A percentile compares a stretch with the other conserved stretches of the same genome.
phyloP scores from a whole-genome alignment of 1,140 invertebrate genomes.

The Diorhabda carinulata region DNA sequence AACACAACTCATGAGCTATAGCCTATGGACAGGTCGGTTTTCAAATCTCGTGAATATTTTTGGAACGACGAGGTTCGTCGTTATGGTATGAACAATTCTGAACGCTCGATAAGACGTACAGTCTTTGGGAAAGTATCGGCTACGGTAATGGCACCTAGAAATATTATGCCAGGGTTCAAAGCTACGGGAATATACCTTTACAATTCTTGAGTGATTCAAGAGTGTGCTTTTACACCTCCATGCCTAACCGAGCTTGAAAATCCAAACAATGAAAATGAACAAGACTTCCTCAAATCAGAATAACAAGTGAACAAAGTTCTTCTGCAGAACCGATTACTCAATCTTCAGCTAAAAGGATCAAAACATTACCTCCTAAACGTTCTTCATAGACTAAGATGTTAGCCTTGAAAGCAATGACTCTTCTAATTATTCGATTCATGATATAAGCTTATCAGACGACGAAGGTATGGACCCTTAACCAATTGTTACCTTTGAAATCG shows the following conservation, averaged over 20 bases:
- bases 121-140: neutral
- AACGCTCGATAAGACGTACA: neutral
- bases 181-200: neutral
- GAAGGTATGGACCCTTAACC: neutral
- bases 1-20: conserved; percentile 45
- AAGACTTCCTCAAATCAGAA: neutral
- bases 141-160: neutral
- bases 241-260: neutral
- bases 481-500: neutral
- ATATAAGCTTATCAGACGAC: neutral
- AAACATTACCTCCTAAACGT: too few relatives aligned
- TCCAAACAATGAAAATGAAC: neutral
- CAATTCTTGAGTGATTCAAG: neutral
- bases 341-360: too few relatives aligned
- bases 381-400: neutral
- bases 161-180: neutral
- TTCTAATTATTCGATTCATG: neutral
- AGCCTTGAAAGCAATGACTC: neutral
- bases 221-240: neutral
- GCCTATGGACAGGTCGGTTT: conserved; percentile 45
- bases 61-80: conserved; percentile 23
- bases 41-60: conserved; percentile 21
- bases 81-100: conserved; percentile 9
- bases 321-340: too few relatives aligned
- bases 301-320: too few relatives aligned